A percentile compares a stretch with the other conserved stretches of the same genome.
Conservation (phyloP, 2,797 vertebrate species). For the Sarcoramphus papa region DNA sequence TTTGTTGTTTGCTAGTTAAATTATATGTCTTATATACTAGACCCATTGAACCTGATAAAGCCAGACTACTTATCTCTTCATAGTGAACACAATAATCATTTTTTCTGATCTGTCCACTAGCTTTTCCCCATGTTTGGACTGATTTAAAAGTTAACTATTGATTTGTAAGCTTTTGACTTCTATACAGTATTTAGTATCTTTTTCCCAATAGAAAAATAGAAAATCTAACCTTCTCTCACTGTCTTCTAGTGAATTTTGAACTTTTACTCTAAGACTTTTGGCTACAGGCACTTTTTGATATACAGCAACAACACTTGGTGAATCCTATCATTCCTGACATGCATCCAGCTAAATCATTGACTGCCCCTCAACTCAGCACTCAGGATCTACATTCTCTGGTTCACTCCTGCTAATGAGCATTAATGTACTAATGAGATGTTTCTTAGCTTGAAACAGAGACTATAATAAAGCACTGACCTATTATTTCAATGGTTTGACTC, state of each 20-base stretch:
- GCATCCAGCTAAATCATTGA: not conserved
- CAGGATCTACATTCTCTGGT: not conserved
- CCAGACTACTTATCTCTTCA: not conserved
- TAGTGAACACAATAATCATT: not conserved
- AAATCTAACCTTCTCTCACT: not conserved
- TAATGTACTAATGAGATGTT: not conserved
- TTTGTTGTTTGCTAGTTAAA: not conserved
- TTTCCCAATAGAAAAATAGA: not conserved
- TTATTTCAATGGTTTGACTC: not conserved
- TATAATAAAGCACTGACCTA: not conserved
- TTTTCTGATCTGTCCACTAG: not conserved
- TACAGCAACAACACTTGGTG: not conserved
- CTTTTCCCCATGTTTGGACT: not conserved
- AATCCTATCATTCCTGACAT: not conserved
- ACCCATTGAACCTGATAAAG: not conserved
- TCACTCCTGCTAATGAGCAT: not conserved
- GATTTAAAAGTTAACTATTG: not conserved
- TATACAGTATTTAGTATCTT: not conserved
- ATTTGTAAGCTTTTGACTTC: not conserved
- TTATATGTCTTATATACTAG: not conserved
- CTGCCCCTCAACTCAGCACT: not conserved
- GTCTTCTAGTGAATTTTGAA: not conserved
- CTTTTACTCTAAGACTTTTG: not conserved
- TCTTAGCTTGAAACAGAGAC: not conserved
- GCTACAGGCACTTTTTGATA: not conserved